Base-by-base conservation (phyloP, 2,113 vertebrate species). In the Sinocyclocheilus anshuiensis region DNA sequence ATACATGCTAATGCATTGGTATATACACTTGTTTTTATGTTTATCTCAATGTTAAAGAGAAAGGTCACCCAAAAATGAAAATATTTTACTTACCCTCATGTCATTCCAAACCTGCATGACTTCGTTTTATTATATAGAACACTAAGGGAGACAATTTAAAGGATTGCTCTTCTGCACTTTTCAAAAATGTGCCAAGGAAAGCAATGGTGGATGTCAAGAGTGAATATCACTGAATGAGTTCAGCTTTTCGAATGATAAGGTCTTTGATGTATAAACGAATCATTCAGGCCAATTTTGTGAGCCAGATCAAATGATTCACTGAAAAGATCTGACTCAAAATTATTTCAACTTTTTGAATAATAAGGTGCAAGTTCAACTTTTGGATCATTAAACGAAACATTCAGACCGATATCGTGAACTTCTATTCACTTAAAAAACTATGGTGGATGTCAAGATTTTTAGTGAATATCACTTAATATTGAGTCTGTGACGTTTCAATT, bases 1-100 rank as follows among this genome's bases (percentile, higher is more conserved):
- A 81, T 36, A 59, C 36, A 81, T 0, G 2, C 8, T 81, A 26
- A 67, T 65, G n/a, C 61, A 42, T 33, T 59, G 1, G 4, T 36
- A 84, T 33, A 36, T 53, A 76, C 13, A 84, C 10, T 61, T n/a
- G 22, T 61, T 61, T 59, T 59, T 79, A 2, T 22, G 9, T 22
- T 74, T n/a, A 74, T 42, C 10, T 74, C 10, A 42, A 2, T n/a
- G 4, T 74, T 74, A 74, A 72, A 74, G 42, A 26, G 74, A 50
- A 50, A 24, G n/a, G n/a, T 76, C 74, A 76, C 13, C 42, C 42
- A 50, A 76, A 76, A 76, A 50, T 48, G n/a, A 16, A 76, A 76
- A 48, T 4, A 12, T 22, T 72, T 22, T 39, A 72, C 18, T 11
- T 72, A 36, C 4, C 11, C 11, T 65, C 12, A 69, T 36, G 7